phyloP scores from a whole-genome alignment of 2,888 invertebrate species.

The Leucozona laternaria region DNA sequence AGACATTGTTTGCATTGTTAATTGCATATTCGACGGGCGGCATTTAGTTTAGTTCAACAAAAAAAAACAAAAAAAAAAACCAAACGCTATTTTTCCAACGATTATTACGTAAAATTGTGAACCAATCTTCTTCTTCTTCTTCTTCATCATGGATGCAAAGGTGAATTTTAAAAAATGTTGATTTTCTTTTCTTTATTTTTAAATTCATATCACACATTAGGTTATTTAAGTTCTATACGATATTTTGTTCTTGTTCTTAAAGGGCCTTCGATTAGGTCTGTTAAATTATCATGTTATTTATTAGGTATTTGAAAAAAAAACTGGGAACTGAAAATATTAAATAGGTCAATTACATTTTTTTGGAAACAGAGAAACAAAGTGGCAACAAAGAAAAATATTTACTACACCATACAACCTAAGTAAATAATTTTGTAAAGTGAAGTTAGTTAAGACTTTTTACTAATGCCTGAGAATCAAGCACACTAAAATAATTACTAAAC shows the following conservation, averaged over 20 bases:
- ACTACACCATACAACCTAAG: too few relatives aligned
- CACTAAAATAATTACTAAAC: too few relatives aligned
- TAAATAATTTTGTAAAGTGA: too few relatives aligned
- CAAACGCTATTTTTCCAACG: background rate
- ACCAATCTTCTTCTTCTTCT: slow-evolving; percentile 27
- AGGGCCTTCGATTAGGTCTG: background rate
- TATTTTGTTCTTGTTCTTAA: slow-evolving; percentile 4
- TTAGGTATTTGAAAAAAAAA: background rate
- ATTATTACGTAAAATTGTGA: slow-evolving; percentile 66
- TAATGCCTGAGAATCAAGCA: too few relatives aligned
- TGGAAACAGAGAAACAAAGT: too few relatives aligned
- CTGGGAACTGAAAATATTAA: background rate
- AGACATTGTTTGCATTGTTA: slow-evolving; percentile 73
- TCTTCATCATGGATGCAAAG: slow-evolving; percentile 65
- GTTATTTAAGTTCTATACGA: slow-evolving; percentile 11
- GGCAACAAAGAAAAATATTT: too few relatives aligned
- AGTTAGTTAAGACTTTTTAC: too few relatives aligned
- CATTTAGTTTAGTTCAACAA: slow-evolving; percentile 13
- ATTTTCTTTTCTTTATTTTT: slow-evolving; percentile 3
- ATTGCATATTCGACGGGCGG: slow-evolving; percentile 50
- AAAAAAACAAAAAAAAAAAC: slow-evolving; percentile 14
- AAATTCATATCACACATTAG: slow-evolving; percentile 11
- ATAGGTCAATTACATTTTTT: slow-evolving; percentile 6
- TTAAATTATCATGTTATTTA: background rate
- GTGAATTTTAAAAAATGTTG: slow-evolving; percentile 61